Evolutionary conservation across 2,888 invertebrate species (phyloP).

Genomic region (Venustoraphidia nigricollis): DNA sequence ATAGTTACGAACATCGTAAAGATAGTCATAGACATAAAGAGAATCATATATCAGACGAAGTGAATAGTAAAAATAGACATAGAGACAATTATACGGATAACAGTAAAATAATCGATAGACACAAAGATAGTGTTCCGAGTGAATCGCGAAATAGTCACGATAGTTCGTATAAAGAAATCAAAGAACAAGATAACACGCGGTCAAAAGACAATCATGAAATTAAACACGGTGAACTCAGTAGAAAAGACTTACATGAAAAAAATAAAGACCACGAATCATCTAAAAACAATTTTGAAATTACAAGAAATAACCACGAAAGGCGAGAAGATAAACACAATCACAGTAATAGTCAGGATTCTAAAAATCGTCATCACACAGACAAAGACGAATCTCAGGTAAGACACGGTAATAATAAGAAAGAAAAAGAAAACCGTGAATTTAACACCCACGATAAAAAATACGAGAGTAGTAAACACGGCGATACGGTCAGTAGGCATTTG

Average conservation of each 20-base stretch:
- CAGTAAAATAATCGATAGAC: slow-evolving; percentile 23
- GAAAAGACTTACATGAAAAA: slow-evolving; percentile 7
- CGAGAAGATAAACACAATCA: slow-evolving; percentile 11
- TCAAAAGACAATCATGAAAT: slow-evolving; percentile 8
- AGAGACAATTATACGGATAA: slow-evolving; percentile 26
- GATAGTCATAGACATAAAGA: slow-evolving; percentile 38
- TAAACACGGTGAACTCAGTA: slow-evolving; percentile 11
- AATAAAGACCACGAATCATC: slow-evolving; percentile 13
- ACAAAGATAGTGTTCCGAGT: slow-evolving; percentile 20
- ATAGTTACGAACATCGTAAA: slow-evolving; percentile 28
- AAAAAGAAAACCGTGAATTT: slow-evolving; percentile 32
- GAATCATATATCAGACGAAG: slow-evolving; percentile 24
- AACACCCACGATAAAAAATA: slow-evolving; percentile 34
- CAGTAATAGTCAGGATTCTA: slow-evolving; percentile 3
- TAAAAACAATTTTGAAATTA: slow-evolving; percentile 10
- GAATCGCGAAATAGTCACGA: slow-evolving; percentile 20
- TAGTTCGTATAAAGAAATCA: slow-evolving; percentile 27
- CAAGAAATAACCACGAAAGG: slow-evolving; percentile 10
- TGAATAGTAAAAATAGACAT: slow-evolving; percentile 23
- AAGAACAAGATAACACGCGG: slow-evolving; percentile 29
- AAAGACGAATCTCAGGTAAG: slow-evolving; percentile 24
- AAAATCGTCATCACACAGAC: slow-evolving; percentile 22
- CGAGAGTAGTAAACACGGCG: not conserved
- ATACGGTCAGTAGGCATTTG: slow-evolving; percentile 25
- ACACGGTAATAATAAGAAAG: slow-evolving; percentile 26